Conservation (phyloP, 2,888 invertebrate genomes). For the Pilophorus perplexus region DNA sequence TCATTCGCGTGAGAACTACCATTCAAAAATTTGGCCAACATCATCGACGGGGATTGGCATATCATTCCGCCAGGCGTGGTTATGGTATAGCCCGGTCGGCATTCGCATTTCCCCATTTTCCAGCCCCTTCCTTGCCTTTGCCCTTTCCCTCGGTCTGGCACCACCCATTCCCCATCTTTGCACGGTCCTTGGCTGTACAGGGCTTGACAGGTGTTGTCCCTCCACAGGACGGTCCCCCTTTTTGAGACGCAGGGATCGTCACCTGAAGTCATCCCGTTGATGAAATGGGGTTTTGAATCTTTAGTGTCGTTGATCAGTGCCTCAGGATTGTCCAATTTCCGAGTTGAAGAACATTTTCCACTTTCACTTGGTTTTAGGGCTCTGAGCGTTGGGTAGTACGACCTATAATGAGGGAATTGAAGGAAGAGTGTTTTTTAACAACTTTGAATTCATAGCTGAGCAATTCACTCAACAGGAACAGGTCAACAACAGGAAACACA, state of each 20-base stretch:
- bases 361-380: conserved; percentile 36
- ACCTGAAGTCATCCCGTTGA: background rate
- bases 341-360: conserved; percentile 25
- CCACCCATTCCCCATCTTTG: conserved; percentile 66
- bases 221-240: conserved; percentile 55
- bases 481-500: too few relatives aligned
- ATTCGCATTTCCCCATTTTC: conserved; percentile 62
- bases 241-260: conserved; percentile 44
- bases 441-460: too few relatives aligned
- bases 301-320: conserved; percentile 13
- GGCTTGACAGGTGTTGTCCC: conserved; percentile 68
- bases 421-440: too few relatives aligned
- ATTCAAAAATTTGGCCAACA: conserved; percentile 33
- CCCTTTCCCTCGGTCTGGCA: conserved; percentile 56
- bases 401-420: too few relatives aligned
- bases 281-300: background rate
- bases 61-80: conserved; percentile 42
- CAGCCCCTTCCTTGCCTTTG: conserved; percentile 48
- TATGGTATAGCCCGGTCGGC: conserved; percentile 64
- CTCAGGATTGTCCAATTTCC: conserved; percentile 15
- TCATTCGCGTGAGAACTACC: too few relatives aligned
- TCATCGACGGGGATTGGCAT: conserved; percentile 37
- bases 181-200: conserved; percentile 78
- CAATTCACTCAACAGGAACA: too few relatives aligned
- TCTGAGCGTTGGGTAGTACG: conserved; percentile 46